Conservation (phyloP, 1,140 invertebrate genomes). For the Conus ventricosus region DNA sequence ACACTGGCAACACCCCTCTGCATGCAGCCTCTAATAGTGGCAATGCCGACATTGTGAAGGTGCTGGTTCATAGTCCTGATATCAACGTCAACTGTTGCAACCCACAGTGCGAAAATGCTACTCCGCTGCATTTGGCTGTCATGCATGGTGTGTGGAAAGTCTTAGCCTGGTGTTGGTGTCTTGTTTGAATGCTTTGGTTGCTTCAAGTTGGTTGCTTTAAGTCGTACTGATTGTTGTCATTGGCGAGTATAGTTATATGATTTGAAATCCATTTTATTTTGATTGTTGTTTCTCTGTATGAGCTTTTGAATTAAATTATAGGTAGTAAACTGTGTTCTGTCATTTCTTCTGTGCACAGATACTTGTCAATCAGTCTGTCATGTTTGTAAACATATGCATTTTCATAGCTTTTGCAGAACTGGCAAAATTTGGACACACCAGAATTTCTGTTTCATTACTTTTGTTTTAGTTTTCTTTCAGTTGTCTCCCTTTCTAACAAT, state of each 20-base stretch:
- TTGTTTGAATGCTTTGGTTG: neutral
- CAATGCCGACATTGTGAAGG: slow-evolving; percentile 59
- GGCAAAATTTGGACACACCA: no score
- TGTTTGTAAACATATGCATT: no score
- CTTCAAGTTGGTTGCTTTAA: neutral
- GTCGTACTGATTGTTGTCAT: no score
- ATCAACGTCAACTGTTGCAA: slow-evolving; percentile 68
- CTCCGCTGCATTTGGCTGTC: slow-evolving; percentile 72
- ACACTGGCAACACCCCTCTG: slow-evolving; percentile 72
- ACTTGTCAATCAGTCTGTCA: no score
- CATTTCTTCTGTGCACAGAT: neutral
- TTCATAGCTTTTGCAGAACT: no score
- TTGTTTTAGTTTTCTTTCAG: no score
- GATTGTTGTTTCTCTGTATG: no score
- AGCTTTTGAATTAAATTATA: no score
- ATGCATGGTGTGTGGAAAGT: slow-evolving; percentile 68
- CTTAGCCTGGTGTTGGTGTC: neutral
- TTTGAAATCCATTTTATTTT: no score
- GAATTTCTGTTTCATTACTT: no score
- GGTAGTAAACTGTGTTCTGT: neutral
- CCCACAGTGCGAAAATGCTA: slow-evolving; percentile 70
- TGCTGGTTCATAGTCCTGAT: slow-evolving; percentile 56
- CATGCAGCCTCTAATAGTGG: slow-evolving; percentile 73
- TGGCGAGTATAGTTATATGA: no score
- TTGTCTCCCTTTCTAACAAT: no score